Evolutionary conservation across 2,888 invertebrate species (phyloP).

Genomic region (Ormyrus nitidulus): DNA sequence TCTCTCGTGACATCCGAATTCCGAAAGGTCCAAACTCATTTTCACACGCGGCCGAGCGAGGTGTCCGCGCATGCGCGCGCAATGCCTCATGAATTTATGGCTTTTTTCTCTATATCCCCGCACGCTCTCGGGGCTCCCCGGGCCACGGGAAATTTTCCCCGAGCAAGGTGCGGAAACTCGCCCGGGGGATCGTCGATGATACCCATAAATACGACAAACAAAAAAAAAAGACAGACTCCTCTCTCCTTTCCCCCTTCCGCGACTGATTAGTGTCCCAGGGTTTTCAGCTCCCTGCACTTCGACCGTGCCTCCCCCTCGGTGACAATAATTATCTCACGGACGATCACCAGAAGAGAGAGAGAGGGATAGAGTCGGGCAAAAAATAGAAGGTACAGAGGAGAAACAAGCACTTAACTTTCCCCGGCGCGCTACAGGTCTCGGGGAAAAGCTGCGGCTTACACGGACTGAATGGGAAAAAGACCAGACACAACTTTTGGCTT

Average conservation of each 20-base stretch:
- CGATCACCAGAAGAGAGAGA: slow-evolving; percentile 38
- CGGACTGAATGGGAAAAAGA: slow-evolving; percentile 10
- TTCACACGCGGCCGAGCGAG: slow-evolving; percentile 41
- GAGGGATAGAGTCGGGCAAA: background rate
- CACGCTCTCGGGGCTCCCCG: background rate
- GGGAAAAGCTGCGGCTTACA: background rate
- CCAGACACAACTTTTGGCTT: slow-evolving; percentile 14
- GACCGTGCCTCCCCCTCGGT: slow-evolving; percentile 39
- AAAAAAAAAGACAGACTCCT: slow-evolving; percentile 51
- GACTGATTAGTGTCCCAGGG: slow-evolving; percentile 42
- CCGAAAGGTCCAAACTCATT: slow-evolving; percentile 36
- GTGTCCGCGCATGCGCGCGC: slow-evolving; percentile 39
- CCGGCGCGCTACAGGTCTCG: background rate
- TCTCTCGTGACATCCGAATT: slow-evolving; percentile 44
- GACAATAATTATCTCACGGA: slow-evolving; percentile 60
- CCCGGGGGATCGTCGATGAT: slow-evolving; percentile 59
- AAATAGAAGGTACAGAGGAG: slow-evolving; percentile 9
- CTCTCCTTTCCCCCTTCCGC: background rate
- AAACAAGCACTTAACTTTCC: slow-evolving; percentile 49
- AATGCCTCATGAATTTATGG: slow-evolving; percentile 58
- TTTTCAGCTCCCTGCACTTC: background rate
- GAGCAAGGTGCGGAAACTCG: slow-evolving; percentile 37
- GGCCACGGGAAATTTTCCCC: slow-evolving; percentile 33
- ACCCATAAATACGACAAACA: slow-evolving; percentile 61
- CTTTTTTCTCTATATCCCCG: too few species aligned